phyloP scores from a whole-genome alignment of 1,140 invertebrate genomes.

The Drosophila pseudoobscura region DNA sequence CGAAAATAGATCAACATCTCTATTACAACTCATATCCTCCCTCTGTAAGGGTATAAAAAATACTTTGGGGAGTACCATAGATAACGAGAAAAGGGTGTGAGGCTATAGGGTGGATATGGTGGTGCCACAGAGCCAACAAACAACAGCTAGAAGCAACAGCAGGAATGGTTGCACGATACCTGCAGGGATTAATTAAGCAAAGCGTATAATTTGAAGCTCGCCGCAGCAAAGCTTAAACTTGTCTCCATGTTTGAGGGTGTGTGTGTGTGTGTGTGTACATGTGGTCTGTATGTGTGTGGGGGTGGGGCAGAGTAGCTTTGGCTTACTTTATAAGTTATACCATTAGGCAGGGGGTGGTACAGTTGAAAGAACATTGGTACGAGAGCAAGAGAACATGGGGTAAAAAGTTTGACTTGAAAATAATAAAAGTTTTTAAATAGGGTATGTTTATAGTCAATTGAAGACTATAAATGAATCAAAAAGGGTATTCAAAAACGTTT shows the following conservation, averaged over 20 bases:
- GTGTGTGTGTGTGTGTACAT: conserved; percentile 2
- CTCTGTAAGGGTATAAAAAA: no score
- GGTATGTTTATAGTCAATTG: no score
- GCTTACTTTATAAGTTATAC: conserved; percentile 9
- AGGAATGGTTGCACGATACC: conserved; percentile 29
- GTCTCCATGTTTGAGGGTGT: not conserved
- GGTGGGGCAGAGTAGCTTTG: conserved; percentile 1
- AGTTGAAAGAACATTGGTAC: not conserved
- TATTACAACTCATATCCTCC: no score
- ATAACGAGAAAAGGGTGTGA: no score
- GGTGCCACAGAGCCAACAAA: no score
- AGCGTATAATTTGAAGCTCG: conserved; percentile 59
- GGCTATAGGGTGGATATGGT: no score
- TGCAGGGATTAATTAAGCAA: conserved; percentile 72
- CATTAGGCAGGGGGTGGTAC: not conserved
- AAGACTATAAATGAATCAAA: no score
- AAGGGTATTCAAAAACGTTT: no score
- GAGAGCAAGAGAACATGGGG: not conserved
- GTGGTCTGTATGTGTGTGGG: conserved; percentile 5
- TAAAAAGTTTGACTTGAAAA: not conserved
- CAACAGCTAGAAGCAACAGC: conserved; percentile 19
- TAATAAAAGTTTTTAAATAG: no score
- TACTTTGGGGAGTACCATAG: no score
- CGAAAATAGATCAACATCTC: no score
- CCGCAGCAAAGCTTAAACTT: conserved; percentile 43